Evolutionary conservation across 2,113 vertebrate species (phyloP).

Genomic region (Zosterops hypoxanthus): DNA sequence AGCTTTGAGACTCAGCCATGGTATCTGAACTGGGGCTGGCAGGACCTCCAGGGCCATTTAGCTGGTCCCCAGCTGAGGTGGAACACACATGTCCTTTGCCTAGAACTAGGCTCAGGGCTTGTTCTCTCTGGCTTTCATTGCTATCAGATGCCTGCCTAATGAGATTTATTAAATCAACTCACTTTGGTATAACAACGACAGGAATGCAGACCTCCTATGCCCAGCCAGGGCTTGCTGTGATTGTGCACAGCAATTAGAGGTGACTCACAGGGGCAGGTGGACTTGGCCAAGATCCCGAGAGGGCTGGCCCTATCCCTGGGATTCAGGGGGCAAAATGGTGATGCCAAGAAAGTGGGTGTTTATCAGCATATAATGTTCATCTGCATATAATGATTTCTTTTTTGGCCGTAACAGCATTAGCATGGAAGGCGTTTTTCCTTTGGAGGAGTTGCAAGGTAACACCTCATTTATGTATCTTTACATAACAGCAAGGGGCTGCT

Average conservation of each 20-base stretch:
- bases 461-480: neutral
- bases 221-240: neutral
- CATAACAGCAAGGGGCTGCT: neutral
- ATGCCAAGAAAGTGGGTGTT: neutral
- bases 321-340: neutral
- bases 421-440: neutral
- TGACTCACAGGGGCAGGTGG: neutral
- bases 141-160: neutral
- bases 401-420: neutral
- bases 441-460: neutral
- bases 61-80: neutral
- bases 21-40: neutral
- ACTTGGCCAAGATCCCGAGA: neutral
- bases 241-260: neutral
- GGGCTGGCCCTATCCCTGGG: neutral
- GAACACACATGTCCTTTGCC: neutral
- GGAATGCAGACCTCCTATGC: neutral
- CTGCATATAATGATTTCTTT: neutral
- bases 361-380: neutral
- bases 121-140: neutral
- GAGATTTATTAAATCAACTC: neutral
- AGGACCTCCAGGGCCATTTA: neutral
- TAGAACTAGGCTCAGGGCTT: neutral
- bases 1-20: rapidly evolving
- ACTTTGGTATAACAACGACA: neutral